These are phyloP conservation scores for Polia nebulosa DNA, from an alignment of 2,888 invertebrate genomes.

Conservation along the genomic window DNA sequence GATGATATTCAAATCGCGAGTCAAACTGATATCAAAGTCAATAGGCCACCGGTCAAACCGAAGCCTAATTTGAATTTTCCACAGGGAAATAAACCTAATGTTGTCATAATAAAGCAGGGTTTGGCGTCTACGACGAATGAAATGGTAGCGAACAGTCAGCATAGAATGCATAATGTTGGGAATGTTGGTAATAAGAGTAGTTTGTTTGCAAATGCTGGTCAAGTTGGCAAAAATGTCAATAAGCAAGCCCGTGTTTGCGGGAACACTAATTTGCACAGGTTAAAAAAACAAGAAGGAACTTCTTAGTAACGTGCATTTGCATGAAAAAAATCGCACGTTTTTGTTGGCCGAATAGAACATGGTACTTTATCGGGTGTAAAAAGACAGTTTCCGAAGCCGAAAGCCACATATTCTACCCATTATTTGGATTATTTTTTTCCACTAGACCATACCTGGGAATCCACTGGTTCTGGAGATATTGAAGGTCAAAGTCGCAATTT, in stretches of 20 bases:
- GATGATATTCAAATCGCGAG: constrained; percentile 81
- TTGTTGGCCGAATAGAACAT: not conserved
- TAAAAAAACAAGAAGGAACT: constrained; percentile 57
- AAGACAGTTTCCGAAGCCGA: too few relatives aligned
- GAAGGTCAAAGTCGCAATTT: too few relatives aligned
- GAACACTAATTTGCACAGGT: constrained; percentile 65
- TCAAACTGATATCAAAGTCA: constrained; percentile 59
- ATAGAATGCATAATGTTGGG: constrained; percentile 67
- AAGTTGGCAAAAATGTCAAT: not conserved
- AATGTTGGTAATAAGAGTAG: constrained; percentile 50
- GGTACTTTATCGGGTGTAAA: too few relatives aligned
- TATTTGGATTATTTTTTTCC: too few relatives aligned
- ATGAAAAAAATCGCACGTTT: constrained; percentile 14
- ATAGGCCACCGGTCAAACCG: constrained; percentile 54
- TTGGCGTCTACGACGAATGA: constrained; percentile 93
- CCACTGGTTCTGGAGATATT: too few relatives aligned
- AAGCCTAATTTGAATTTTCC: constrained; percentile 53
- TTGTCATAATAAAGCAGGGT: constrained; percentile 91
- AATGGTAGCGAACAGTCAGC: constrained; percentile 73
- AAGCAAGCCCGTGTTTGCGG: too few relatives aligned
- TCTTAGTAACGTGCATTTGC: not conserved
- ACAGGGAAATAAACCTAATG: constrained; percentile 73
- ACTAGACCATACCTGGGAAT: too few relatives aligned
- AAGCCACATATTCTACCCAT: too few relatives aligned
- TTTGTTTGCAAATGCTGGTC: constrained; percentile 61